Evolutionary conservation across 2,797 vertebrate genomes (phyloP), one percentile per base, ranked within the genome.

Genomic region (Glyptemys insculpta): DNA sequence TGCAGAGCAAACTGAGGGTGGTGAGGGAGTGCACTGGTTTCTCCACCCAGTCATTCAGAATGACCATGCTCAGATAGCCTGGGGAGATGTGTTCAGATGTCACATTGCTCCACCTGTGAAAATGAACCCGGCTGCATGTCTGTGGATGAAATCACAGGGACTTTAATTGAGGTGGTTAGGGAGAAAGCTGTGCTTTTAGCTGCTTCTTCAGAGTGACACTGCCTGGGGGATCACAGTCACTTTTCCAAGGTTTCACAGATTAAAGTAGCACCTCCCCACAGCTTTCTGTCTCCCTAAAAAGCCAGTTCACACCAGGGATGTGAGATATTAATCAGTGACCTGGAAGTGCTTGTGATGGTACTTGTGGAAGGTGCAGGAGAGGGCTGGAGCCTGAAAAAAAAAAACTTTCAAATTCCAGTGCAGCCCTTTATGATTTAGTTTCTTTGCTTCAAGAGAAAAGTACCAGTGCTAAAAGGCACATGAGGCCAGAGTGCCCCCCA

Each of bases 321-420:
- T 86, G 93, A 85, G 84, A 94, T 89, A 86, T 85, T 81, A 91
- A 62, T 74, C 0, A 0, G 78, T 97, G 94, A 96, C 92, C 96
- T 97, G 96, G 95, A 97, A 97, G 86, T 89, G 82, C 85, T 94
- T 91, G 59, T 86, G 84, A 16, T 80, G 56, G 54, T 65, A 5
- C 18, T 81, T 83, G 84, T 90, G 84, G 16, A 62, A 50, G 50
- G 52, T 59, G 44, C 16, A 0, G 72, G 56, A 81, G 82, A 34
- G 59, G 87, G 0, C 1, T 72, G 50, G 76, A 74, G 79, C 85
- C 65, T 91, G 76, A 90, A 93, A 87, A 44, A 44, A 62, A 86
- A 94, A 92, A 50, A 5, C 88, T 94, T 94, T 88, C 86, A 80
- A 93, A 95, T 94, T 90, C 54, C 84, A 82, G 0, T 19, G 80